Conservation (phyloP, 2,797 vertebrate species). For the Etheostoma nigrum region DNA sequence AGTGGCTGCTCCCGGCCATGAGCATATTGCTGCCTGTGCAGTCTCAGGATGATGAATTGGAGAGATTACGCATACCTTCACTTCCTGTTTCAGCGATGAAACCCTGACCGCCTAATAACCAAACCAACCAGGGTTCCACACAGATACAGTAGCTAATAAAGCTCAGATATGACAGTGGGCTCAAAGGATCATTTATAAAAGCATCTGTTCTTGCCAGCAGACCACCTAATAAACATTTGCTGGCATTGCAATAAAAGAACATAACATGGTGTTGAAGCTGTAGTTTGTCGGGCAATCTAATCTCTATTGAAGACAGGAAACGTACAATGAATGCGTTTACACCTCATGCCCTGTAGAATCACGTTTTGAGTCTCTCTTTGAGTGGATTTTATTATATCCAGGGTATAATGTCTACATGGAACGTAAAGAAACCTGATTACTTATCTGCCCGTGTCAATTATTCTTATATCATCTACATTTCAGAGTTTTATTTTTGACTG, state of each 20-base stretch:
- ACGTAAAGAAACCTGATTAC: no score
- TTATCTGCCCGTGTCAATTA: no score
- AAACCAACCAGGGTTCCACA: constrained; percentile 26
- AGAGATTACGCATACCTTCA: constrained; percentile 57
- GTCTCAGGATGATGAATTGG: constrained; percentile 66
- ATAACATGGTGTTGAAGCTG: not conserved
- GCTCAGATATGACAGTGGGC: constrained; percentile 24
- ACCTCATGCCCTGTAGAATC: no score
- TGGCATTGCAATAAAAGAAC: not conserved
- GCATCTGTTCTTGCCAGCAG: not conserved
- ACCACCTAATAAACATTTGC: constrained; percentile 28
- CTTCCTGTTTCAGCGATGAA: constrained; percentile 58
- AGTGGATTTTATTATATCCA: not conserved
- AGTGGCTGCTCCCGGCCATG: constrained; percentile 64
- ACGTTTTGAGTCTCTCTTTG: no score
- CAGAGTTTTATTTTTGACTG: not conserved
- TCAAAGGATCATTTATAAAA: constrained; percentile 26
- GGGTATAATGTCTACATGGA: no score
- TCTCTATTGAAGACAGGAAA: not conserved
- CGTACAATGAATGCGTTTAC: no score
- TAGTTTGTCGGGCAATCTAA: constrained; percentile 4
- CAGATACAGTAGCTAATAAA: constrained; percentile 31
- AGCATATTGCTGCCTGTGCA: constrained; percentile 67
- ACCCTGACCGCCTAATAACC: constrained; percentile 49
- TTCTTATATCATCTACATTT: not conserved